phyloP scores from a whole-genome alignment of 2,113 vertebrate genomes.

The Tursiops truncatus region DNA sequence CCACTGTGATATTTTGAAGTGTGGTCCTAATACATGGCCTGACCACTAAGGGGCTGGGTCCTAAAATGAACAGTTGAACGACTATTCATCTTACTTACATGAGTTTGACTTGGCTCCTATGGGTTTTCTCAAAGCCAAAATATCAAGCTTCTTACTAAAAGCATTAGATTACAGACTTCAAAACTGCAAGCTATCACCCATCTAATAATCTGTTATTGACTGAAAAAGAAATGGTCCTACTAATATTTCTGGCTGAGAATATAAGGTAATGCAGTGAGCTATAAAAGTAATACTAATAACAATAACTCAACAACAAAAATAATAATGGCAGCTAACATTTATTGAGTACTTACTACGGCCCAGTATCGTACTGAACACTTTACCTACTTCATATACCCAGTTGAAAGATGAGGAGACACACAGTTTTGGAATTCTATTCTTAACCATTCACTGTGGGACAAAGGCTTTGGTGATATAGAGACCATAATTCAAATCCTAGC shows the following conservation, averaged over 20 bases:
- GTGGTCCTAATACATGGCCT: not conserved
- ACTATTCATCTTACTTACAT: not conserved
- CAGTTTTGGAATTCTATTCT: not conserved
- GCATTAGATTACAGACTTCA: not conserved
- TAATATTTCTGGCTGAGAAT: not conserved
- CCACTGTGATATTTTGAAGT: not conserved
- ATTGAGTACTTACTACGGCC: not conserved
- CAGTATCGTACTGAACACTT: not conserved
- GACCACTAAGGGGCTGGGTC: not conserved
- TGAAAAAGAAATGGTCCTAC: not conserved
- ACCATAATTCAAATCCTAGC: not conserved
- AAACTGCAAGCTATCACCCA: not conserved
- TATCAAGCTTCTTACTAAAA: slow-evolving; percentile 22
- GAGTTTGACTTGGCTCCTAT: not conserved
- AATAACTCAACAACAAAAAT: not conserved
- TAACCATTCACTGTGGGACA: not conserved
- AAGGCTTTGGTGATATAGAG: not conserved
- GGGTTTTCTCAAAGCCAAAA: slow-evolving; percentile 18
- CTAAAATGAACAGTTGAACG: not conserved
- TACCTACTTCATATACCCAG: not conserved
- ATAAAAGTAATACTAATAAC: not conserved
- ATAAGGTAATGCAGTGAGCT: not conserved
- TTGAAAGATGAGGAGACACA: not conserved
- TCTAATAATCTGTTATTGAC: not conserved
- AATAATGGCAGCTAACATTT: not conserved